Base-by-base conservation (phyloP, 1,140 invertebrate species). In the Drosophila sturtevanti region DNA sequence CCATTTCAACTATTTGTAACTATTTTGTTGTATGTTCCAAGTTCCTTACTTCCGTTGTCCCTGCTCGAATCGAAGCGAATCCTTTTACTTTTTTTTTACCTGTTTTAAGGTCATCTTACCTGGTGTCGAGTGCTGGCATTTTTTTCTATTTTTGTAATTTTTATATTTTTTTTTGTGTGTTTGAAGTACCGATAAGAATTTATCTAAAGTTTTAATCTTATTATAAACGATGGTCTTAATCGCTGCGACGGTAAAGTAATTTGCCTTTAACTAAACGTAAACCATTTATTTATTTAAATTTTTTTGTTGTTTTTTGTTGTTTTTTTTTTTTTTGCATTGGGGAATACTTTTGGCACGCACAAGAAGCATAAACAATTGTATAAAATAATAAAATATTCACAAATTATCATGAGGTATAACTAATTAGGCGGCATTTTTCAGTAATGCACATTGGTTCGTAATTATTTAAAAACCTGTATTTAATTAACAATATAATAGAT, bases 161-260 rank as follows among this genome's bases (percentile, higher is more conserved):
- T 51, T 38, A 76, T 22, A 24, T 18, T 70, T 66, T 70, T 12
- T 41, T 5, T 56, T 68, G 55, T 58, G 68, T n/a, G 75, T 68
- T 64, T 79, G 79, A 11, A 18, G n/a, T n/a, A n/a, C n/a, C 11
- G 11, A 31, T 31, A 31, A 31, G 4, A 59, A 16, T 38, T 75
- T 71, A 79, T 82, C 71, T 52, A 14, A 51, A 35, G 6, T 51
- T 27, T 37, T 44, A 59, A 79, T 84, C 79, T 77, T 56, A 61
- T 71, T 79, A 79, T 72, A 76, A 84, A 79, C 72, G 80, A 84
- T 79, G 62, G 60, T 70, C 84, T 69, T 72, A 74, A 84, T 82
- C 67, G 68, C 37, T 63, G 64, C 68, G 75, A 74, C 79, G 74
- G 74, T 73, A 79, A 79, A 82, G 35, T 48, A 64, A 82, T 82